phyloP scores from a whole-genome alignment of 2,888 invertebrate species.

The Maniola hyperantus region DNA sequence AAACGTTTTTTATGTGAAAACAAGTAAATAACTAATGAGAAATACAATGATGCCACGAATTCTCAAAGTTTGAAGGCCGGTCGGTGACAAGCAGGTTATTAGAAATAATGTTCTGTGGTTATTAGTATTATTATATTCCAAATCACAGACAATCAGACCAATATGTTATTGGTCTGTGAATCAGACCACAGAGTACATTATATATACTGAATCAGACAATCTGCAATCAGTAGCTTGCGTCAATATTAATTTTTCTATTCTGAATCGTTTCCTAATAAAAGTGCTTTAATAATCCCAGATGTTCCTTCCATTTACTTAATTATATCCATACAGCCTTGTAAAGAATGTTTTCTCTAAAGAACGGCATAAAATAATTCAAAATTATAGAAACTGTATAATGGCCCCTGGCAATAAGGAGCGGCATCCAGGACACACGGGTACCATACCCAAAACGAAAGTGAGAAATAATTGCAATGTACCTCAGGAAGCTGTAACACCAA shows the following conservation, averaged over 20 bases:
- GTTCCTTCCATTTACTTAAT: constrained; percentile 1
- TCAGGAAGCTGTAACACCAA: constrained; percentile 84
- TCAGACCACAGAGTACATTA: too few species aligned
- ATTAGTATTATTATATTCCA: too few species aligned
- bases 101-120: too few species aligned
- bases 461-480: constrained; percentile 83
- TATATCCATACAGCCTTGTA: neutral
- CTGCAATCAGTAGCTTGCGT: constrained; percentile 32
- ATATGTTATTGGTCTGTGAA: too few species aligned
- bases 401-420: constrained; percentile 80
- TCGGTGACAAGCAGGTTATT: too few species aligned
- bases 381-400: constrained; percentile 56
- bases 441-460: constrained; percentile 86
- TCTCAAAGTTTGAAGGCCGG: too few species aligned
- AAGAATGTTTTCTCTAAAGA: constrained; percentile 30
- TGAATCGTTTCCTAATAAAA: neutral
- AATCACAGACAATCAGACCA: too few species aligned
- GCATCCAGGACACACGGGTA: constrained; percentile 83
- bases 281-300: constrained; percentile 5
- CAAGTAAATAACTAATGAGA: too few species aligned
- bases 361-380: constrained; percentile 29
- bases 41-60: too few species aligned
- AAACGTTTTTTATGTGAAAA: too few species aligned
- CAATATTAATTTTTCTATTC: constrained; percentile 15
- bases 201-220: too few species aligned